Evolutionary conservation across 2,888 invertebrate genomes (phyloP), one percentile per base, ranked within the genome.

Genomic region (Heliothis peltigera): DNA sequence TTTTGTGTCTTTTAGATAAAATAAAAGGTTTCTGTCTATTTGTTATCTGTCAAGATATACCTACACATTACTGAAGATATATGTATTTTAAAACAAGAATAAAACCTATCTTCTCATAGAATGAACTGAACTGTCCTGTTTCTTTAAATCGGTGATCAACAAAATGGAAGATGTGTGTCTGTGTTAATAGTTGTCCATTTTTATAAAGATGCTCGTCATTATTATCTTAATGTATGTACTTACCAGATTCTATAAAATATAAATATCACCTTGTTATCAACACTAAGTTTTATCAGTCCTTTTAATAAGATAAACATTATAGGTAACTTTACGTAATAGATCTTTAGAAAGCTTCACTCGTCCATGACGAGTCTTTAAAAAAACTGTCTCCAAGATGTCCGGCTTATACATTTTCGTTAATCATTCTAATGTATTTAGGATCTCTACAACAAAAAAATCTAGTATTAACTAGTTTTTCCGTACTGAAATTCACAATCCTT

Each of bases 1-100:
- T 52, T n/a, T n/a, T n/a, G n/a, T 21, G 43, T 18, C 12, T 46
- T 51, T 32, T 52, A 25, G 28, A 19, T 32, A n/a, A 43, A 18
- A 35, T 42, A 21, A 47, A 15, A 17, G 42, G 15, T 22, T 0
- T n/a, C 21, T 25, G n/a, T 28, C n/a, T 53, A 25, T 59, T 1
- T 32, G 32, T 42, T 6, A 22, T 49, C 18, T 22, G 5, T 21
- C 10, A 18, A 15, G 2, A 12, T 21, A 10, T 43, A n/a, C n/a
- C n/a, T n/a, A n/a, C n/a, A n/a, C n/a, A 8, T 42, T 21, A 21
- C 7, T n/a, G n/a, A 15, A 39, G 25, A 6, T 6, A 6, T 25
- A 6, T 25, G 25, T 32, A 32, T 12, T 10, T 32, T 32, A 12
- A 32, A 8, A 32, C 12, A 8, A 32, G 32, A 32, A 32, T 32